Percentiles rank a stretch among this genome's conserved stretches.
These are phyloP conservation scores for Parauchenoglanis ngamensis DNA, from an alignment of 2,797 vertebrate genomes.

Conservation along the genomic window DNA sequence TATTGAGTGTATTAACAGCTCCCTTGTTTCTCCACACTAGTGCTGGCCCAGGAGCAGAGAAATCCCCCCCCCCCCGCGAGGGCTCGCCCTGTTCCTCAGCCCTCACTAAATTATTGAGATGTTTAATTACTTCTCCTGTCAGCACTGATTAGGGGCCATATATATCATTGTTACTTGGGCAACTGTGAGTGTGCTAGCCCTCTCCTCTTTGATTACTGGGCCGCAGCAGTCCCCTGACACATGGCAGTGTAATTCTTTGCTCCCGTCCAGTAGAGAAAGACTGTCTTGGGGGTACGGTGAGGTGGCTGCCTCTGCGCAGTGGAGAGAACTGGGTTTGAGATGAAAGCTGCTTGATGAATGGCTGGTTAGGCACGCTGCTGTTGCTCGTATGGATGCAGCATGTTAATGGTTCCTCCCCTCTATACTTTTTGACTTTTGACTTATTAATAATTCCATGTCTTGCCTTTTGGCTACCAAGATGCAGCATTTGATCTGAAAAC, in stretches of 20 bases:
- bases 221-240: slow-evolving; percentile 38
- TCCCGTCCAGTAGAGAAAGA: background rate
- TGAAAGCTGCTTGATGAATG: slow-evolving; percentile 39
- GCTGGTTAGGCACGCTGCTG: slow-evolving; percentile 26
- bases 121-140: slow-evolving; percentile 74
- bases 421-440: background rate
- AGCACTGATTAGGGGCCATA: slow-evolving; percentile 66
- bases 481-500: background rate
- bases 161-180: slow-evolving; percentile 50
- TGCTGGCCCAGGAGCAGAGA: slow-evolving; percentile 59
- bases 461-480: background rate
- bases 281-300: background rate
- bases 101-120: slow-evolving; percentile 71
- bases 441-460: background rate
- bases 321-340: slow-evolving; percentile 2
- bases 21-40: slow-evolving; percentile 56
- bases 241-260: slow-evolving; percentile 36
- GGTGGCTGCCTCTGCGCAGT: slow-evolving; percentile 32
- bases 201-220: slow-evolving; percentile 54
- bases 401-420: slow-evolving; percentile 11
- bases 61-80: slow-evolving; percentile 53
- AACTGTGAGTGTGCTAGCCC: slow-evolving; percentile 22
- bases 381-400: slow-evolving; percentile 16
- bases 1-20: slow-evolving; percentile 41
- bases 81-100: slow-evolving; percentile 63